Evolutionary conservation across 2,113 vertebrate species (phyloP), one percentile per base, ranked within the genome.

Genomic region (Dicentrarchus labrax): DNA sequence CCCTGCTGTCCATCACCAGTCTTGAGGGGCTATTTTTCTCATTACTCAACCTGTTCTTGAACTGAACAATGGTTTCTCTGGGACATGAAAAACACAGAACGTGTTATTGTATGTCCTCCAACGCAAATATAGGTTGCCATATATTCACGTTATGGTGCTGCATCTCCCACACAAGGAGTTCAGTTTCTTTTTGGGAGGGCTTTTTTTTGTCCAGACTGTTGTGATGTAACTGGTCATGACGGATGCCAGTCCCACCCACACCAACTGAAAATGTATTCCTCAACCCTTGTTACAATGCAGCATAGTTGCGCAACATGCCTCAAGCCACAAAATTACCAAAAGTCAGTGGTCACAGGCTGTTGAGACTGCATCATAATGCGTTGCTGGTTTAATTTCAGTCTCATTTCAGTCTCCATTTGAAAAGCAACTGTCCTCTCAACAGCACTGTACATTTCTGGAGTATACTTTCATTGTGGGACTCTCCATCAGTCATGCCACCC

Each of bases 341-440:
- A 65, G 50, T 53, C 41, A 12, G 6, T 72, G 16, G 16, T 47
- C 45, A 36, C 61, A 72, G 24, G 60, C 48, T 76, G 10, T 50
- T 72, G 15, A 4, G 50, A 21, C 19, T 66, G 48, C 43, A 72
- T 51, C 51, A 57, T 75, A 51, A 72, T 80, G 60, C 16, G 16
- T 16, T 54, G 21, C 47, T 72, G 17, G 19, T 78, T 78, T 65
- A 73, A 74, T 82, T 77, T 76, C 9, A 6, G 21, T 73, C 69
- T 69, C 51, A 53, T 76, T 75, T 72, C 45, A n/a, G 17, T 71
- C 39, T 56, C 39, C 19, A 57, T 82, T 61, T 80, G 59, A 72
- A 66, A 72, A 30, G 51, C 53, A 61, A 17, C 60, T 48, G 24
- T 53, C 71, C 36, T 7, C 69, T 75, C 71, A 57, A 72, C 19